These are phyloP conservation scores for Bostrychus sinensis DNA, from an alignment of 2,113 vertebrate species.

Conservation along the genomic window DNA sequence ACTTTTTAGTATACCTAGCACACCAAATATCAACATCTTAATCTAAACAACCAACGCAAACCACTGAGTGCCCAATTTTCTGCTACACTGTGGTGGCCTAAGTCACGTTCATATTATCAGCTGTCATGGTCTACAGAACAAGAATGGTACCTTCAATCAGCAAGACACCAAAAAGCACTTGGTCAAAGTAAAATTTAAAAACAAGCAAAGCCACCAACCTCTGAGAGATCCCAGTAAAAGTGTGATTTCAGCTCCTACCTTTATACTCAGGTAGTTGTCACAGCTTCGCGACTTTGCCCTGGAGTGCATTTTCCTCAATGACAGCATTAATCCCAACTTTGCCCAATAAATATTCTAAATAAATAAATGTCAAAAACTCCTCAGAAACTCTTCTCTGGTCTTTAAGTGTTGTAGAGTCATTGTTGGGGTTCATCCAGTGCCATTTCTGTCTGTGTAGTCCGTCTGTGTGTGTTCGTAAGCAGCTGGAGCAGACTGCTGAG, in stretches of 20 bases:
- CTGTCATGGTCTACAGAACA: not conserved
- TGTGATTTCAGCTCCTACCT: constrained; percentile 78
- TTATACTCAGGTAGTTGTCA: constrained; percentile 78
- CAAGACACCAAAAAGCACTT: not conserved
- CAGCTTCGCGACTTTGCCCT: constrained; percentile 77
- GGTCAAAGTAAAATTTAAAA: not conserved
- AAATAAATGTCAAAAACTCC: constrained; percentile 32
- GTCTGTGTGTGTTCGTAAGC: constrained; percentile 48
- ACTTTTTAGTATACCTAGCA: too few relatives aligned
- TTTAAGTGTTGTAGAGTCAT: constrained; percentile 34
- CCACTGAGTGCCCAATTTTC: not conserved
- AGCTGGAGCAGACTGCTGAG: constrained; percentile 69
- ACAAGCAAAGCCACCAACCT: not conserved
- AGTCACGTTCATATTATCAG: not conserved
- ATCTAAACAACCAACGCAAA: not conserved
- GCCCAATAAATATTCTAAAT: not conserved
- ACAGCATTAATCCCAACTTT: constrained; percentile 49
- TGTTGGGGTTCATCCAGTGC: constrained; percentile 38
- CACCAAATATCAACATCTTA: not conserved
- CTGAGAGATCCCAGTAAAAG: not conserved
- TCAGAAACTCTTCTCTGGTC: constrained; percentile 10
- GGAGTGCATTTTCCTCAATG: constrained; percentile 76
- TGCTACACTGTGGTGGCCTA: not conserved
- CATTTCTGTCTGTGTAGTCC: constrained; percentile 24
- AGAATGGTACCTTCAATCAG: not conserved